These are phyloP conservation scores for Cynoglossus semilaevis DNA, from an alignment of 2,113 vertebrate genomes.

Conservation along the genomic window DNA sequence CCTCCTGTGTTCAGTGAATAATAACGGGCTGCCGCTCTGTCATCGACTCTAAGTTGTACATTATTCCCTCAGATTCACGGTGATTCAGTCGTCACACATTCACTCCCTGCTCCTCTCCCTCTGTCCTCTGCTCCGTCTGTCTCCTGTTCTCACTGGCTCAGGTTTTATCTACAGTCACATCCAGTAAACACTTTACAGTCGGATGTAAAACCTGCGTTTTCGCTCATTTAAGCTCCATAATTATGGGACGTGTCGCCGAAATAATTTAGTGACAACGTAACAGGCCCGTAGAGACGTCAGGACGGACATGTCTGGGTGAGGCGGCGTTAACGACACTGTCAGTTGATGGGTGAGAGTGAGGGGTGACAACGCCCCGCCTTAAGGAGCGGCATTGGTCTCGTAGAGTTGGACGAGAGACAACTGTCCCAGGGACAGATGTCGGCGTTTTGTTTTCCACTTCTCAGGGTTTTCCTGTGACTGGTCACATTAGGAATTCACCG, in stretches of 20 bases:
- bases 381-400: too few species aligned
- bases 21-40: constrained; percentile 30
- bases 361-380: too few species aligned
- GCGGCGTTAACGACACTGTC: too few species aligned
- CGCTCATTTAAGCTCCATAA: neutral
- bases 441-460: neutral
- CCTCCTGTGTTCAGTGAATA: constrained; percentile 57
- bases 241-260: neutral
- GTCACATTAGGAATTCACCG: neutral
- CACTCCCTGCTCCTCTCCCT: constrained; percentile 19
- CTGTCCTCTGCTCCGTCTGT: neutral
- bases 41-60: constrained; percentile 30
- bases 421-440: too few species aligned
- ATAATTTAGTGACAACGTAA: neutral
- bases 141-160: constrained; percentile 1
- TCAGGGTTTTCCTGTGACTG: neutral
- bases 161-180: constrained; percentile 1
- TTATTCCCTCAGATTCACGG: constrained; percentile 19
- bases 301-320: neutral
- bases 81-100: constrained; percentile 43
- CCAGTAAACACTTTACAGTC: neutral
- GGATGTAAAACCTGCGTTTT: neutral
- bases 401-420: too few species aligned
- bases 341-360: too few species aligned
- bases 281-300: too few species aligned